Percentiles rank a stretch among this genome's conserved stretches.
These are phyloP conservation scores for Elegia similella DNA, from an alignment of 2,888 invertebrate genomes.

Conservation along the genomic window DNA sequence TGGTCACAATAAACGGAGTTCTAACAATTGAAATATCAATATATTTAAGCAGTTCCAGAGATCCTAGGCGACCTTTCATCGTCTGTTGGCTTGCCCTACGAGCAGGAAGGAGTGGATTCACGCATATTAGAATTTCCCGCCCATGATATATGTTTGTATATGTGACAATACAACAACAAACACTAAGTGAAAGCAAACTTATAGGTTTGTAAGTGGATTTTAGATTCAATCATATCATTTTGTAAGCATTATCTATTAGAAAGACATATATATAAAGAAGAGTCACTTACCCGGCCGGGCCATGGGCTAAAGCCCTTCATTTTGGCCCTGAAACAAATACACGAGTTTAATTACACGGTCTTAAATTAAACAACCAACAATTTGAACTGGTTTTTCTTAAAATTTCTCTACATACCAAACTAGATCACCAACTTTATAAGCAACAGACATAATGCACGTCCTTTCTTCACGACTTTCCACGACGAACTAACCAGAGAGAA, in stretches of 20 bases:
- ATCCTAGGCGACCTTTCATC: not conserved
- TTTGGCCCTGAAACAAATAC: constrained; percentile 91
- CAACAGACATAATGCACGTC: constrained; percentile 66
- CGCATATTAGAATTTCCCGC: constrained; percentile 53
- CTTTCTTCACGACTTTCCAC: constrained; percentile 51
- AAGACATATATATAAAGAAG: constrained; percentile 39
- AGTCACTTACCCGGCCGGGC: constrained; percentile 96
- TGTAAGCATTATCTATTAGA: not conserved
- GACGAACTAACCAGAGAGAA: constrained; percentile 72
- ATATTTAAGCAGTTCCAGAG: not conserved
- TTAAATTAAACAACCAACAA: constrained; percentile 51
- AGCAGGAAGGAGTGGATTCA: constrained; percentile 19
- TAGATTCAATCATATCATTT: not conserved
- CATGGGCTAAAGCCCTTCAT: constrained; percentile 98
- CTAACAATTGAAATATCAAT: not conserved
- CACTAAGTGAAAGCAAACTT: not conserved
- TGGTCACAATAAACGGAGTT: constrained; percentile 1
- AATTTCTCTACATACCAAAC: constrained; percentile 72
- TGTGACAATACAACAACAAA: constrained; percentile 33
- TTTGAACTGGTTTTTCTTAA: constrained; percentile 35
- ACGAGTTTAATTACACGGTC: constrained; percentile 31
- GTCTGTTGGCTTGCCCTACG: not conserved
- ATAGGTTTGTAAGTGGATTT: not conserved
- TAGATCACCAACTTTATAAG: constrained; percentile 78
- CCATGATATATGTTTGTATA: constrained; percentile 32